Evolutionary conservation across 2,113 vertebrate species (phyloP), one percentile per base, ranked within the genome.

Genomic region (Ctenodactylus gundi): DNA sequence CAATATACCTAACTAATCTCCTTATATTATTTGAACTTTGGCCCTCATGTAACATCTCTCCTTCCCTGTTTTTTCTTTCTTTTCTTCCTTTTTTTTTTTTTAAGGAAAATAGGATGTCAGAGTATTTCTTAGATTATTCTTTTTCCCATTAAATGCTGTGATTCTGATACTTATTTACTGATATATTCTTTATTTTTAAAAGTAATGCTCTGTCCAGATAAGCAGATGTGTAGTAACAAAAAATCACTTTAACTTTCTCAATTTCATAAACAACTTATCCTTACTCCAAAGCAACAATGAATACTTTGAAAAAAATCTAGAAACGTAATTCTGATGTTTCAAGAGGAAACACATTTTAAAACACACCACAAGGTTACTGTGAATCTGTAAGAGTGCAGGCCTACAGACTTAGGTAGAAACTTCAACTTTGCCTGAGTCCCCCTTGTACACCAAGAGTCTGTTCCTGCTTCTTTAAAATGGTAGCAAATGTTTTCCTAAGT

Each of bases 171-270:
- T 34, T 41, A 2, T 46, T 44, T n/a, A n/a, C n/a, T n/a, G n/a
- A n/a, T n/a, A n/a, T n/a, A n/a, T n/a, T n/a, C 29, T 85, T 85
- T 68, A 53, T 75, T 94, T 70, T 92, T 77, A 83, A 76, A 95
- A 58, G 21, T 21, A 21, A 78, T 34, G 18, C 21, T 85, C 9
- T 73, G 14, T 41, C 4, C 23, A 34, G 5, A 5, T 67, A n/a
- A 93, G 10, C 20, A 46, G 51, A 18, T 21, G 67, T 60, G 14
- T 34, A 82, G 36, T 77, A 41, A 49, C 70, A 31, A 58, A 87
- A 85, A n/a, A 73, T 49, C 36, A 68, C 20, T n/a, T 65, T 36
- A 41, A 49, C 53, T 81, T 93, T 5, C 55, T 83, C 65, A 60
- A 57, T 67, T 73, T 89, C 64, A 72, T 51, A 57, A 58, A 78